phyloP scores from a whole-genome alignment of 2,888 invertebrate genomes.

The Oscheius sp. region DNA sequence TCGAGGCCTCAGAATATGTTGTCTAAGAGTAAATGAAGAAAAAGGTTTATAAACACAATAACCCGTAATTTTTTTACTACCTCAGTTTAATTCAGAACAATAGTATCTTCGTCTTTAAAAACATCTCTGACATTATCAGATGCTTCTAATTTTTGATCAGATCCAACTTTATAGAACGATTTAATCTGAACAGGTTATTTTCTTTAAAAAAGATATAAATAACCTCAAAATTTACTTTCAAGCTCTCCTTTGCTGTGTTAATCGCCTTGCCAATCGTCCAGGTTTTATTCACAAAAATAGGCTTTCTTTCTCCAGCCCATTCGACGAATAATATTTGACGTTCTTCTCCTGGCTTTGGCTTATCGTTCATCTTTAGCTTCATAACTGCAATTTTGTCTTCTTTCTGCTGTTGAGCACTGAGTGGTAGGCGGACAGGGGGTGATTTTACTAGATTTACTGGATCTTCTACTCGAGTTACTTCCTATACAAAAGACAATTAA shows the following conservation, averaged over 20 bases:
- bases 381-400: slow-evolving; percentile 25
- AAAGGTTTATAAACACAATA: neutral
- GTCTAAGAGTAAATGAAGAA: neutral
- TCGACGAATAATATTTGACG: slow-evolving; percentile 25
- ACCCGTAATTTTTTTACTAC: neutral
- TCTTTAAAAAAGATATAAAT: no score
- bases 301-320: slow-evolving; percentile 20
- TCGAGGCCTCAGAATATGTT: neutral
- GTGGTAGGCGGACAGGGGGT: neutral
- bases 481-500: neutral
- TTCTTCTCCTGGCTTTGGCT: neutral
- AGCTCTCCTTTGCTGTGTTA: neutral
- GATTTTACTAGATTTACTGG: neutral
- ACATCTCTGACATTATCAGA: neutral
- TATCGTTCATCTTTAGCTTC: slow-evolving; percentile 28
- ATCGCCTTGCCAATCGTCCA: slow-evolving; percentile 25
- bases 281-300: slow-evolving; percentile 17
- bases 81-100: neutral
- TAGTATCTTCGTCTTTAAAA: neutral
- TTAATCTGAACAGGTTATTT: no score
- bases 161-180: no score
- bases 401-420: slow-evolving; percentile 17
- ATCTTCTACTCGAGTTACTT: neutral
- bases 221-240: neutral
- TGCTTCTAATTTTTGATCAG: no score